Conservation (phyloP, 2,888 invertebrate genomes). For the Spodoptera exigua region DNA sequence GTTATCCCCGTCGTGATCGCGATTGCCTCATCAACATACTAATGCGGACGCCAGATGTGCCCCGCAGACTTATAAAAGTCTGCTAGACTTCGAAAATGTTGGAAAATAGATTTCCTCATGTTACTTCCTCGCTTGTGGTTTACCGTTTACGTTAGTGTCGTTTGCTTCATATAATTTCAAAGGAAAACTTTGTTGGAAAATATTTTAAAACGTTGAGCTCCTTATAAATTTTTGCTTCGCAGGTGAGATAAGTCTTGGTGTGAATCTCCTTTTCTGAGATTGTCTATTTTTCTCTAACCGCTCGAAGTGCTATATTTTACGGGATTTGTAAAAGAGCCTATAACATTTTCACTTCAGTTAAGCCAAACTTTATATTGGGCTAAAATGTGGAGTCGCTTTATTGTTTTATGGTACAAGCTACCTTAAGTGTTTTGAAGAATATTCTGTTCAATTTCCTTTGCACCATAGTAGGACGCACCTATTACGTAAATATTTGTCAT, state of each 20-base stretch:
- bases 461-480: too few relatives aligned
- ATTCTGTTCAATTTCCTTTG: conserved; percentile 2
- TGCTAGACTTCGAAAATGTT: conserved; percentile 62
- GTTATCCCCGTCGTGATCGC: conserved; percentile 80
- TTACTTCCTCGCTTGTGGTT: conserved; percentile 31
- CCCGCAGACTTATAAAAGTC: conserved; percentile 72
- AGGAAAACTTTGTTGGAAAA: neutral
- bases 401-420: conserved; percentile 12
- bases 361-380: neutral
- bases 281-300: too few relatives aligned
- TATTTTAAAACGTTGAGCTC: neutral
- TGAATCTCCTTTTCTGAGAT: too few relatives aligned
- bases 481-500: neutral
- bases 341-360: neutral
- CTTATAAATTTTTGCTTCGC: neutral
- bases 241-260: too few relatives aligned
- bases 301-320: too few relatives aligned
- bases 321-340: neutral
- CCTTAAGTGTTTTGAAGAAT: conserved; percentile 14
- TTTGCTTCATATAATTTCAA: conserved; percentile 14
- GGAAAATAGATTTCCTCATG: conserved; percentile 57
- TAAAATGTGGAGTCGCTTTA: conserved; percentile 11
- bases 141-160: conserved; percentile 8
- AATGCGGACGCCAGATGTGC: conserved; percentile 83
- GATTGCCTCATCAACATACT: conserved; percentile 90